Evolutionary conservation across 2,888 invertebrate species (phyloP).

Genomic region (Troides aeacus): DNA sequence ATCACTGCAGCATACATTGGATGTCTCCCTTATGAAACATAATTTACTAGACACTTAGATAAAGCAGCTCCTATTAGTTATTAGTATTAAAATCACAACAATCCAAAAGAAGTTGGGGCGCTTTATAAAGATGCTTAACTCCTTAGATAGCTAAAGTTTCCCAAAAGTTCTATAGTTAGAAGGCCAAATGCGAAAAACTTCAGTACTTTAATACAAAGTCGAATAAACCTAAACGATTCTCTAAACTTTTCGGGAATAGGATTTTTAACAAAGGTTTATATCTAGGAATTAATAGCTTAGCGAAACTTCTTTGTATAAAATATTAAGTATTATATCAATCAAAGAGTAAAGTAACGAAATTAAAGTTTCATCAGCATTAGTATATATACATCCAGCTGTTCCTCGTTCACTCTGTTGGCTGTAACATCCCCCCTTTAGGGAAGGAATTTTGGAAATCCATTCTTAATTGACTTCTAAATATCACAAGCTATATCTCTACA

Average conservation of each 20-base stretch:
- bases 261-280: not conserved
- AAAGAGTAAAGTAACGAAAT: no score
- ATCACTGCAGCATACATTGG: no score
- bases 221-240: constrained; percentile 18
- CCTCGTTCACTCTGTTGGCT: no score
- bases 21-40: no score
- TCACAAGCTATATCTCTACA: no score
- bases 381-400: no score
- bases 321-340: no score
- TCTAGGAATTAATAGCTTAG: not conserved
- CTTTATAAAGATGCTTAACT: constrained; percentile 15
- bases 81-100: constrained; percentile 2
- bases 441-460: no score
- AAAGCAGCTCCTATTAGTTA: not conserved
- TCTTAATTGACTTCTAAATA: no score
- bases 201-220: constrained; percentile 12
- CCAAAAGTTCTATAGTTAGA: constrained; percentile 15
- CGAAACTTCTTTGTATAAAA: not conserved
- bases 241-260: constrained; percentile 10
- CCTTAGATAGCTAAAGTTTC: constrained; percentile 11
- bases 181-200: constrained; percentile 25
- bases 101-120: constrained; percentile 10
- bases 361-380: no score
- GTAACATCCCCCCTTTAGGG: no score
- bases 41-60: no score